Base-by-base conservation (phyloP, 2,113 vertebrate species). In the Arvicanthis niloticus region DNA sequence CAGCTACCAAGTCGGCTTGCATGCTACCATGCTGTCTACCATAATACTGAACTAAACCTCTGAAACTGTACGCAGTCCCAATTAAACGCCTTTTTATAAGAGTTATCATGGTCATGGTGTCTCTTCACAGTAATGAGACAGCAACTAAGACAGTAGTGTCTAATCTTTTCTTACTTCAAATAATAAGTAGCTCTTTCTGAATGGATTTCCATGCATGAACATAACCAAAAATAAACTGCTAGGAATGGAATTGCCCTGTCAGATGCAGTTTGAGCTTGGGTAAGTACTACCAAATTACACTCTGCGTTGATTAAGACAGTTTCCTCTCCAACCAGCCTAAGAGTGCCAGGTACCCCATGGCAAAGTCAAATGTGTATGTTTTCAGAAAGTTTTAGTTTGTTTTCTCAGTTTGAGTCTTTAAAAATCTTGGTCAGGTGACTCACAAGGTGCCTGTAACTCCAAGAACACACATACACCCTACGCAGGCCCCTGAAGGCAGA, bases 401-500 rank as follows among this genome's bases (percentile, higher is more conserved):
- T 93, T 37, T 82, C 94, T 73, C 70, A 58, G 4, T 73, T 40
- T 94, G 48, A 29, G 88, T 95, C 80, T 90, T 65, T 42, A 5
- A 68, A 42, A 68, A 82, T 60, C 37, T 60, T 82, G 11, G 56
- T 82, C 22, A 82, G 80, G 6, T 60, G 37, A 82, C 56, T 60
- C 56, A 40, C 56, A 82, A 82, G 40, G 40, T 60, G 37, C 80
- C 37, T 82, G 6, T 82, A 40, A 40, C 56, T 60, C n/a, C 37
- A 40, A 15, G 37, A 53, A 40, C 37, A 60, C 24, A 60, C 37
- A n/a, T 34, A 81, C 34, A 56, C 19, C 53, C 53, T 12, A 58
- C n/a, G 3, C 11, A 29, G 22, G 7, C n/a, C 56, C 26, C 53
- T 60, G 22, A 60, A 60, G 10, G n/a, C 37, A 82, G 3, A 40